These are phyloP conservation scores for mouse (Mus musculus) DNA, from an alignment of 2,113 vertebrate genomes.

Conservation along the genomic window GRCm39 chr17:73086501-73087000, in stretches of 20 bases:
- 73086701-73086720: neutral
- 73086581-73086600: neutral
- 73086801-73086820: neutral
- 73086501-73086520: neutral
- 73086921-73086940: neutral
- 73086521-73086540: neutral
- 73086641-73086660: neutral
- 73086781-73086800: neutral
- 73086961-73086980: neutral
- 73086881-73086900: neutral
- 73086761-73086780: neutral
- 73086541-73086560: too few relatives aligned
- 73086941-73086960: neutral
- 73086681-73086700: conserved; percentile 12
- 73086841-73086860: neutral
- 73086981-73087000: neutral
- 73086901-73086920: neutral
- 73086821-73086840: neutral
- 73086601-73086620: neutral
- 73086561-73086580: neutral
- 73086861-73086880: neutral
- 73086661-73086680: neutral
- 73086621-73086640: fast-evolving
- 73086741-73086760: neutral
- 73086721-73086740: neutral